Evolutionary conservation across 2,113 vertebrate species (phyloP).

Genomic region (Neomonachus schauinslandi): DNA sequence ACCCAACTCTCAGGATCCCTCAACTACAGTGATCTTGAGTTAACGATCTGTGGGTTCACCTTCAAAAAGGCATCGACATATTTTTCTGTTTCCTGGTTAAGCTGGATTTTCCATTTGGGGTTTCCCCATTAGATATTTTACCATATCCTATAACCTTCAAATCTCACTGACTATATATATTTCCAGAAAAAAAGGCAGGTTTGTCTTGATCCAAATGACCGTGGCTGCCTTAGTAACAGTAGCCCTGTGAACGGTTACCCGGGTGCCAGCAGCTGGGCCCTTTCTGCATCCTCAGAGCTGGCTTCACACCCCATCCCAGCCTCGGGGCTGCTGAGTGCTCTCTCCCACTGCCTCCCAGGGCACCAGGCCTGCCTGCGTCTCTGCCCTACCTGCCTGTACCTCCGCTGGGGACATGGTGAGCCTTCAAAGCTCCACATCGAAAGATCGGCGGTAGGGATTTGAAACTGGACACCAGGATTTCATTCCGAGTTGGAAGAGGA

Average conservation of each 20-base stretch:
- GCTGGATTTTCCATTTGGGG: not conserved
- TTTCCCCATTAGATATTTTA: not conserved
- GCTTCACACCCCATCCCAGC: no score
- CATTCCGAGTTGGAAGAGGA: not conserved
- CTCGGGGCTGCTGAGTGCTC: no score
- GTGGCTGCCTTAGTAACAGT: not conserved
- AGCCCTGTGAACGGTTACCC: no score
- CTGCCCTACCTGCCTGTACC: not conserved
- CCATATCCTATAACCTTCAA: not conserved
- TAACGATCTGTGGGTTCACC: not conserved
- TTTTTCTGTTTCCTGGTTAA: not conserved
- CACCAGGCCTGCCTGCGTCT: fast-evolving
- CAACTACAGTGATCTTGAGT: no score
- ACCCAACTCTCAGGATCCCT: fast-evolving
- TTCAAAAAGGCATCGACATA: not conserved
- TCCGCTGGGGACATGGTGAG: fast-evolving
- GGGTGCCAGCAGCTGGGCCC: not conserved
- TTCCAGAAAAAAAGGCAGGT: not conserved
- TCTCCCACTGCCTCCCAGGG: not conserved
- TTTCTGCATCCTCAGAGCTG: fast-evolving
- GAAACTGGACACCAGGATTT: not conserved
- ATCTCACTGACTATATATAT: not conserved
- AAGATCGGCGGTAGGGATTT: not conserved
- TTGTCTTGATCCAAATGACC: not conserved
- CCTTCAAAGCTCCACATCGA: no score